Evolutionary conservation across 2,888 invertebrate genomes (phyloP).

Genomic region (Clistopyga incitator): DNA sequence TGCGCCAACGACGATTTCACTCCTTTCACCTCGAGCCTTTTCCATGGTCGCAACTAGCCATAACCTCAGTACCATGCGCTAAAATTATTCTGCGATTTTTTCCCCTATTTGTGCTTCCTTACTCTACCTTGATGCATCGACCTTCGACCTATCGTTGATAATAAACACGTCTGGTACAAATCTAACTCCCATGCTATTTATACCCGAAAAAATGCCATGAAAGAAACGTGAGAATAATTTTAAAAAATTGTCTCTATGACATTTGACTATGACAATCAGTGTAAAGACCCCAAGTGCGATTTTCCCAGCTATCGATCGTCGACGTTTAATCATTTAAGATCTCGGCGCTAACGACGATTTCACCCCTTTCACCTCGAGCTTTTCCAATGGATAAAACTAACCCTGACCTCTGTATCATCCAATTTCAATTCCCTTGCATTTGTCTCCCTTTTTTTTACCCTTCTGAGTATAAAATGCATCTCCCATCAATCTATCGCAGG

Average conservation of each 20-base stretch:
- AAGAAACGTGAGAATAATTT: not conserved
- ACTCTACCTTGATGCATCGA: not conserved
- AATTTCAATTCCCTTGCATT: not conserved
- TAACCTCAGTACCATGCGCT: not conserved
- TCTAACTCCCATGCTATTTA: not conserved
- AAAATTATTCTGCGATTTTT: not conserved
- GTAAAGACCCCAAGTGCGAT: conserved; percentile 39
- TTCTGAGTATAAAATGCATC: too few species aligned
- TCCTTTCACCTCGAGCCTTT: not conserved
- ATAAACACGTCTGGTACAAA: not conserved
- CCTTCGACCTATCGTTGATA: not conserved
- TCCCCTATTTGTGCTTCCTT: not conserved
- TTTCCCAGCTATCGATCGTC: conserved; percentile 61
- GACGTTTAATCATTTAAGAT: conserved; percentile 61
- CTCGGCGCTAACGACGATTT: conserved; percentile 46
- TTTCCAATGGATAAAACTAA: conserved; percentile 7
- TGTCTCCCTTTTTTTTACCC: too few species aligned
- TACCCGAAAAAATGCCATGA: not conserved
- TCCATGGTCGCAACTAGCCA: conserved; percentile 4
- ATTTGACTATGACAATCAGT: not conserved
- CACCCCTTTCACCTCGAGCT: not conserved
- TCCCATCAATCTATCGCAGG: not conserved
- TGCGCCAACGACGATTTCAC: conserved; percentile 41
- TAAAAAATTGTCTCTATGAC: not conserved
- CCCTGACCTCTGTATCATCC: not conserved